Evolutionary conservation across 2,113 vertebrate genomes (phyloP).

Genomic region (Urocolius indicus): DNA sequence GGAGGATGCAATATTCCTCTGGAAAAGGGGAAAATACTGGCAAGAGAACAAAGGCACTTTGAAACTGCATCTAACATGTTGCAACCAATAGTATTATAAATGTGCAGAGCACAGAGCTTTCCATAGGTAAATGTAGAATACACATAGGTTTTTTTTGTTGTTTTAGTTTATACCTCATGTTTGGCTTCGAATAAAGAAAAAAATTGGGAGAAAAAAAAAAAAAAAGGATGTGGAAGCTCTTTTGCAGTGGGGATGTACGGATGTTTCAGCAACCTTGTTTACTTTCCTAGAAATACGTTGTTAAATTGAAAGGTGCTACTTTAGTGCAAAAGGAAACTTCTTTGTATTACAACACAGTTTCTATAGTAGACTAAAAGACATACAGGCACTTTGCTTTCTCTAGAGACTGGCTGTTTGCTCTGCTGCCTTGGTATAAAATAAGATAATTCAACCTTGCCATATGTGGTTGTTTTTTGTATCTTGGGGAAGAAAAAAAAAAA

Average conservation of each 20-base stretch:
- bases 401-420: neutral
- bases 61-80: neutral
- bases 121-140: neutral
- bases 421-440: neutral
- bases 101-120: neutral
- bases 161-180: neutral
- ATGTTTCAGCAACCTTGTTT: neutral
- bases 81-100: neutral
- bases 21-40: neutral
- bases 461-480: neutral
- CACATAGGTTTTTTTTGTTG: neutral
- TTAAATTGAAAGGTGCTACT: neutral
- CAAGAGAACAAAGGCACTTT: conserved; percentile 43
- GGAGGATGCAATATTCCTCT: neutral
- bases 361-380: neutral
- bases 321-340: neutral
- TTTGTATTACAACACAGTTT: neutral
- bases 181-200: neutral
- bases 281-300: neutral
- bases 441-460: neutral
- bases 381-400: neutral
- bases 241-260: neutral
- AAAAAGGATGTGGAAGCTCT: rapidly evolving
- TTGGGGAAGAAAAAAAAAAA: neutral
- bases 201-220: neutral